A percentile compares a stretch with the other conserved stretches of the same genome.
phyloP scores from a whole-genome alignment of 1,140 invertebrate genomes.

The Cyphomyrmex costatus region DNA sequence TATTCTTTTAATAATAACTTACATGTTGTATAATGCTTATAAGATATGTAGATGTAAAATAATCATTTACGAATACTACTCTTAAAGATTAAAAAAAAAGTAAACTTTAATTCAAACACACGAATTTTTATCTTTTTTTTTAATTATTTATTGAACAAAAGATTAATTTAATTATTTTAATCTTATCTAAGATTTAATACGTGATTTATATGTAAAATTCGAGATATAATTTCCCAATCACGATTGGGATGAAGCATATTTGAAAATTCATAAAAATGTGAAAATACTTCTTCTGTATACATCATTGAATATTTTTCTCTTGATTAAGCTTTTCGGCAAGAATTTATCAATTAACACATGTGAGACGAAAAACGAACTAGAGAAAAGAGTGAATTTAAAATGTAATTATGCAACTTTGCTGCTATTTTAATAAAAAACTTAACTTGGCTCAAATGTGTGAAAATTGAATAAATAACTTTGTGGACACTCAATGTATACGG shows the following conservation, averaged over 20 bases:
- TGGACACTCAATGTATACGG: constrained; percentile 46
- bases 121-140: background rate
- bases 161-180: constrained; percentile 34
- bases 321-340: constrained; percentile 1
- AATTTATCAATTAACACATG: constrained; percentile 27
- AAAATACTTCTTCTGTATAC: constrained; percentile 40
- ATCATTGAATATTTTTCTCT: background rate
- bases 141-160: background rate
- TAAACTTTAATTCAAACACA: constrained; percentile 46
- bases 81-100: constrained; percentile 15
- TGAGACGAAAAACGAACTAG: constrained; percentile 2
- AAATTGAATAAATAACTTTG: constrained; percentile 56
- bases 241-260: background rate
- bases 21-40: constrained; percentile 28
- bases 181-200: constrained; percentile 5
- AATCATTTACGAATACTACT: constrained; percentile 14
- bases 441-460: background rate
- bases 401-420: background rate
- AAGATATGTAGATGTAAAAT: constrained; percentile 36
- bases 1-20: constrained; percentile 22
- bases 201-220: constrained; percentile 25
- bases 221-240: background rate
- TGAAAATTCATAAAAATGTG: constrained; percentile 34
- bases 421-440: constrained; percentile 20
- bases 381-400: constrained; percentile 26